Evolutionary conservation across 1,140 invertebrate species (phyloP), one percentile per base, ranked within the genome.

Genomic region (Chironomus tepperi): DNA sequence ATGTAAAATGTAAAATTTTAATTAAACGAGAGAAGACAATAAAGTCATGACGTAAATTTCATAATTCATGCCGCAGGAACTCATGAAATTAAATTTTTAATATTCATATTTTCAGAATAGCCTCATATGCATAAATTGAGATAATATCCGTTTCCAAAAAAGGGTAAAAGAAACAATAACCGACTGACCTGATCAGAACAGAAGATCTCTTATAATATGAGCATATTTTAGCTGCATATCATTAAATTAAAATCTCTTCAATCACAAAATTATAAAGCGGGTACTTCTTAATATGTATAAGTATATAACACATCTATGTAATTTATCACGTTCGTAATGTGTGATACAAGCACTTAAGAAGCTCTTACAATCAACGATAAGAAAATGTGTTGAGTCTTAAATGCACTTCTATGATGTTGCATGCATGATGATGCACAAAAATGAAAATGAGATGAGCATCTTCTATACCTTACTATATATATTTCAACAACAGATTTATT

Each of bases 161-260:
- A 57, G 47, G n/a, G 12, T 47, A 57, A 57, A 1, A 12, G 47
- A 57, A 15, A 57, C 47, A 57, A 57, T 57, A 34, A 34, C 24
- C 24, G 24, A 34, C 24, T 57, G 47, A 57, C 47, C 47, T 15
- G 12, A 57, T 57, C n/a, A 57, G 12, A 5, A 57, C 15, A 9
- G 15, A 57, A 57, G 12, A 57, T 12, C 47, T n/a, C 47, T 47
- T 12, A 15, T 47, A 8, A 57, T 12, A 9, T 1, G 47, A 57
- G 15, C 47, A 57, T 12, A 57, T 57, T 57, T n/a, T n/a, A n/a
- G 47, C 47, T 57, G 47, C 47, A 57, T 57, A 57, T 57, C 47
- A 57, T 12, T 57, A 57, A 57, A 57, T 57, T 57, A 57, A 57
- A 57, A 57, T 57, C 47, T 57, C 47, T 57, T 57, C 47, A 57